Evolutionary conservation across 2,888 invertebrate genomes (phyloP), one percentile per base, ranked within the genome.

Genomic region (Apoderus coryli): DNA sequence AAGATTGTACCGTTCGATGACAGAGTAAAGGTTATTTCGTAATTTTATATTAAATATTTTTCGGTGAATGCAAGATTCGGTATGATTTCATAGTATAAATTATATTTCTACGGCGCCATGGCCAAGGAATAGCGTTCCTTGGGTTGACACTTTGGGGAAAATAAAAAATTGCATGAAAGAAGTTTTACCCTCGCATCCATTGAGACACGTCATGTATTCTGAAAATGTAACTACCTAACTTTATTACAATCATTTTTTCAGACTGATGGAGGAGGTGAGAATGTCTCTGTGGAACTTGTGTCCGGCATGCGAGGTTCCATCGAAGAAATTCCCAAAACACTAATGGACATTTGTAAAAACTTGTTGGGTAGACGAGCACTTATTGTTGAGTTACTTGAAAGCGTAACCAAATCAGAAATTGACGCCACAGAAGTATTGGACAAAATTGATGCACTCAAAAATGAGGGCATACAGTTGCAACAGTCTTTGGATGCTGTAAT

Each of bases 271-370:
- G 32, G 13, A 16, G 37, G 37, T 10, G 35, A 35, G 16, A 16
- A 29, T 27, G 12, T 39, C n/a, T 33, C 39, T 3, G 27, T 33
- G 16, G 39, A 39, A 25, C 23, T 39, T 6, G 29, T 39, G 3
- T 11, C 19, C 10, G 42, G 46, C 5, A 48, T 57, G 48, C 52
- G 52, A 35, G 33, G 39, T 3, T 48, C 50, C 3, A 44, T 56
- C 15, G 52, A 54, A 27, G 45, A 52, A 16, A 52, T 55, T 10
- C 53, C 55, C 2, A 45, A 44, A 25, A 46, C 50, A 0, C 38
- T 53, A 2, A 41, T 49, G 32, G 48, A 50, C 13, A 40, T 54
- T 22, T 55, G 56, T 33, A 49, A 48, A 29, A 53, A 50, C 24
- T 33, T 56, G 11, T 38, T 57, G 22, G 39, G 39, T 9, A 42